phyloP scores from a whole-genome alignment of 2,113 vertebrate species.

The Ceyx melanurus region DNA sequence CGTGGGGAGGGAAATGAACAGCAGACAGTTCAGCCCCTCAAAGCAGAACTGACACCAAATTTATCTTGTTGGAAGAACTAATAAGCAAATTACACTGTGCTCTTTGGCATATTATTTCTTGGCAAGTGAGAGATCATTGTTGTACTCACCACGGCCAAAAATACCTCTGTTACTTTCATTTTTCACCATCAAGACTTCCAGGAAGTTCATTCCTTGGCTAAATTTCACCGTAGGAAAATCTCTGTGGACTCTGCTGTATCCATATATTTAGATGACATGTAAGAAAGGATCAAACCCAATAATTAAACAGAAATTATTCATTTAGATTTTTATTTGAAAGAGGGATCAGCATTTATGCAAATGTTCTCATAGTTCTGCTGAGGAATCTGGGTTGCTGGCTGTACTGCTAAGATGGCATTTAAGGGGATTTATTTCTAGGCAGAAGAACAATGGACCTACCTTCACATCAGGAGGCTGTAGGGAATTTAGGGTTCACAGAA shows the following conservation, averaged over 20 bases:
- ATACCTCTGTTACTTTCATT: slow-evolving; percentile 9
- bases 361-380: background rate
- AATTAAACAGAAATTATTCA: background rate
- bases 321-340: slow-evolving; percentile 5
- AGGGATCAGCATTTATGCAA: background rate
- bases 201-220: background rate
- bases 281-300: background rate
- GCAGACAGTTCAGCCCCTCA: background rate
- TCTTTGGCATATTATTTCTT: slow-evolving; percentile 37
- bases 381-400: background rate
- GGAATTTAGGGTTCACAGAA: background rate
- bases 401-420: background rate
- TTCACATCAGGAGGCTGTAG: background rate
- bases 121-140: slow-evolving; percentile 2
- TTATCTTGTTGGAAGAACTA: background rate
- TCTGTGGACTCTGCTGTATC: background rate
- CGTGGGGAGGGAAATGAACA: background rate
- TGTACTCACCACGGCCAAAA: slow-evolving; percentile 28
- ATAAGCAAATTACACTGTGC: slow-evolving; percentile 16
- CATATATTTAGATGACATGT: background rate
- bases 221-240: background rate
- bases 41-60: background rate
- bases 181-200: background rate
- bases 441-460: background rate
- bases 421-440: background rate